Base-by-base conservation (phyloP, 2,888 invertebrate genomes). In the Hylaea fasciaria region DNA sequence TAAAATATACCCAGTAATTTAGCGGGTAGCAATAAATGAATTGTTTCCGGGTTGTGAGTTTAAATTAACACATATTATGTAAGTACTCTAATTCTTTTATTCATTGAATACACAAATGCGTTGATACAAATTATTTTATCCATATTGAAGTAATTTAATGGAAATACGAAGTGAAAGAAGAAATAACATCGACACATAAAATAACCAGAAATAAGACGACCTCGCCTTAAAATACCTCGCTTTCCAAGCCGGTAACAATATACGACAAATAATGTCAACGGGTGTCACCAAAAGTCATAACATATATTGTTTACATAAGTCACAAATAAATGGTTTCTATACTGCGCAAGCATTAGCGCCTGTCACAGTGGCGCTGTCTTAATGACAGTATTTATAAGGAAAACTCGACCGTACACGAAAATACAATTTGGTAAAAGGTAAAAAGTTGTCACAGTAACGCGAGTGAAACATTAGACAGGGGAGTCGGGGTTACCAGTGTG, bases 381-480 rank as follows among this genome's bases (percentile, higher is more conserved):
- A 91, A 92, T 92, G 89, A 91, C 88, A 89, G 89, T 91, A 89
- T 91, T 92, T 91, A 91, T 91, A 91, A 91, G 90, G 89, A 91
- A 91, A 92, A 89, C 85, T 91, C 88, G 82, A 80, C 78, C 77
- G 86, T 89, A 91, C 91, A 92, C 86, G 91, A 90, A 90, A 92
- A 92, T 86, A 92, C 91, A 91, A 91, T 92, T 91, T 90, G 87
- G 89, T 89, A 83, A 85, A 89, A 89, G 87, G 89, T 85, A 84
- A 82, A 70, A 87, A 87, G 87, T 89, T 89, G 89, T 89, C 88
- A 87, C 82, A 83, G 88, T 83, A 90, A 89, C 87, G 89, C 85
- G 85, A 89, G 87, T 86, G 80, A 83, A 85, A 87, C 91, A 90
- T 90, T 88, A 89, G 86, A 84, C 80, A 74, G 82, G 81, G 77